A percentile compares a stretch with the other conserved stretches of the same genome.
phyloP scores from a whole-genome alignment of 2,888 invertebrate genomes.

The Alloplasta piceator region DNA sequence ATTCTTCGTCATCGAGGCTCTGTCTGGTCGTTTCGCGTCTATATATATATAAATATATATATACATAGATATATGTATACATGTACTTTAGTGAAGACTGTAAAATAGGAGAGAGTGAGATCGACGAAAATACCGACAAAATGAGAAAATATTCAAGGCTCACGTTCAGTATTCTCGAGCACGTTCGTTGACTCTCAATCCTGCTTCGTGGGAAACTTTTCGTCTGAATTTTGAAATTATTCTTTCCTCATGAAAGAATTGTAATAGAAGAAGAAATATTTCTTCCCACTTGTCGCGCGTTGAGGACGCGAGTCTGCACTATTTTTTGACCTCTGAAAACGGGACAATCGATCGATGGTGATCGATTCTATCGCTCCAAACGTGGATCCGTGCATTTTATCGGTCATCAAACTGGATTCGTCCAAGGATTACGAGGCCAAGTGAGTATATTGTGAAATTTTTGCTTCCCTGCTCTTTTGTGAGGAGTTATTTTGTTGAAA shows the following conservation, averaged over 20 bases:
- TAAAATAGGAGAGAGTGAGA: no score
- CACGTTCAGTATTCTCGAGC: constrained; percentile 16
- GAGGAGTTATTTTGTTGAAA: no score
- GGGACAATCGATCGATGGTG: constrained; percentile 32
- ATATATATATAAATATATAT: background rate
- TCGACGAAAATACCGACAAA: constrained; percentile 46
- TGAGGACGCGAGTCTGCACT: background rate
- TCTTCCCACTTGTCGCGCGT: background rate
- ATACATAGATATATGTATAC: constrained; percentile 14
- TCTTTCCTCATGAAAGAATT: background rate
- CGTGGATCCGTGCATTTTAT: constrained; percentile 46
- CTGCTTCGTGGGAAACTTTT: background rate
- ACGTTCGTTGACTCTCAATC: constrained; percentile 14
- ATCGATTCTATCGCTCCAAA: constrained; percentile 36
- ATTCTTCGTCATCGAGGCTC: constrained; percentile 68
- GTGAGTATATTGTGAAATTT: constrained; percentile 50
- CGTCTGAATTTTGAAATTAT: background rate
- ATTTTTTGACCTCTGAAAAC: constrained; percentile 10
- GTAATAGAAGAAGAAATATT: background rate
- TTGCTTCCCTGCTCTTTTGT: no score
- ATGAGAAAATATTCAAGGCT: constrained; percentile 48
- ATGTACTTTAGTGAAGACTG: constrained; percentile 5
- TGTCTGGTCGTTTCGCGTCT: constrained; percentile 61
- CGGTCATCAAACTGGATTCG: constrained; percentile 62
- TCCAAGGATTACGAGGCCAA: constrained; percentile 63